Evolutionary conservation across 2,113 vertebrate genomes (phyloP).

Genomic region (Zapus hudsonius): DNA sequence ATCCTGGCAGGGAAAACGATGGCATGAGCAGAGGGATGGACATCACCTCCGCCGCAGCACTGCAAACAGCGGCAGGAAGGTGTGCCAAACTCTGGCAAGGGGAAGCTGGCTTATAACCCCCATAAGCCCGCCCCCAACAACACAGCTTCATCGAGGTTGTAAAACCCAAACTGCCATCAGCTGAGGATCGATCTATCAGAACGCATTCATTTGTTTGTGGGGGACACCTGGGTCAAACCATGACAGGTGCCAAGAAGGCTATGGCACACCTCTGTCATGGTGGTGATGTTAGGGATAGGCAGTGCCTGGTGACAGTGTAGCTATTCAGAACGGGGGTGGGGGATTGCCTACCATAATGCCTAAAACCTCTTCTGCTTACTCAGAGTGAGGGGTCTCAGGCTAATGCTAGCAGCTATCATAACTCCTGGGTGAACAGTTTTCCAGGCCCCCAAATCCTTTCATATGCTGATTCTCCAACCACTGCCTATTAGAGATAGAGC

Average conservation of each 20-base stretch:
- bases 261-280: background rate
- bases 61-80: no score
- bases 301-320: background rate
- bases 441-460: background rate
- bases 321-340: background rate
- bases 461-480: background rate
- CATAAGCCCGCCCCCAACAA: no score
- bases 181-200: no score
- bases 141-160: no score
- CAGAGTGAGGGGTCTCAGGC: background rate
- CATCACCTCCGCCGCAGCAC: no score
- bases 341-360: background rate
- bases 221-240: no score
- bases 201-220: no score
- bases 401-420: background rate
- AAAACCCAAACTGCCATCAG: no score
- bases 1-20: no score
- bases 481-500: background rate
- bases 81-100: no score
- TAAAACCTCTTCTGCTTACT: background rate
- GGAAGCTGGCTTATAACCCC: no score
- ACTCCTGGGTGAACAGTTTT: background rate
- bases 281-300: background rate
- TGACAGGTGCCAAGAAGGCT: background rate
- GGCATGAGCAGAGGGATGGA: no score